Evolutionary conservation across 2,888 invertebrate species (phyloP).

Genomic region (Melieria omissa): DNA sequence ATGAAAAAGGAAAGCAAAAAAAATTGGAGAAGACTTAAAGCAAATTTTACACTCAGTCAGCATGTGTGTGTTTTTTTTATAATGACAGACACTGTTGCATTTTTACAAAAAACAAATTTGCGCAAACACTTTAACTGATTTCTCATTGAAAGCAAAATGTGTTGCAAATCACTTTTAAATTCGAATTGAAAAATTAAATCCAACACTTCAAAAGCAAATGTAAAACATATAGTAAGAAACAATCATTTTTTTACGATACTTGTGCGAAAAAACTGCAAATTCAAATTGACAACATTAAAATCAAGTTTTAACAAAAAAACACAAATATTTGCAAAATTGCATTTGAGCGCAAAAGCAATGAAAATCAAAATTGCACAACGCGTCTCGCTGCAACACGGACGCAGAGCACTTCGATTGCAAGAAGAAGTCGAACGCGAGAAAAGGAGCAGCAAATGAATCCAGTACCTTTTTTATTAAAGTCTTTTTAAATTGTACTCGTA

Average conservation of each 20-base stretch:
- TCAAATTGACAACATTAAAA: too few relatives aligned
- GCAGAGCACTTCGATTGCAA: neutral
- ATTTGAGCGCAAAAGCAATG: slow-evolving; percentile 5
- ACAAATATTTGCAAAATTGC: slow-evolving; percentile 15
- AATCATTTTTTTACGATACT: too few relatives aligned
- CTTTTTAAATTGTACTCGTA: slow-evolving; percentile 40
- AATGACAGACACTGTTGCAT: slow-evolving; percentile 13
- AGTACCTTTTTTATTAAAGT: slow-evolving; percentile 46
- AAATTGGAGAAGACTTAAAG: neutral
- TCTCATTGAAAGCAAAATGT: slow-evolving; percentile 10
- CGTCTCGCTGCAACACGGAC: too few relatives aligned
- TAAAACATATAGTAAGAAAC: neutral
- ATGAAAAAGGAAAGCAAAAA: slow-evolving; percentile 11
- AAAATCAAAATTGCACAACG: neutral
- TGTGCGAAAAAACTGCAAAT: too few relatives aligned
- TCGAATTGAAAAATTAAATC: slow-evolving; percentile 4
- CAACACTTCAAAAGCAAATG: neutral
- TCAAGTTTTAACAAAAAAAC: neutral
- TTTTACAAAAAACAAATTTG: slow-evolving; percentile 1
- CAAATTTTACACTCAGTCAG: slow-evolving; percentile 14
- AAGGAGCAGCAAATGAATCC: slow-evolving; percentile 39
- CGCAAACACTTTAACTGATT: neutral
- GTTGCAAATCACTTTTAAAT: too few relatives aligned
- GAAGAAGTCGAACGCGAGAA: slow-evolving; percentile 5
- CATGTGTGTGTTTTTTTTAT: neutral